These are phyloP conservation scores for Xestia xanthographa DNA, from an alignment of 2,888 invertebrate genomes.

Conservation along the genomic window DNA sequence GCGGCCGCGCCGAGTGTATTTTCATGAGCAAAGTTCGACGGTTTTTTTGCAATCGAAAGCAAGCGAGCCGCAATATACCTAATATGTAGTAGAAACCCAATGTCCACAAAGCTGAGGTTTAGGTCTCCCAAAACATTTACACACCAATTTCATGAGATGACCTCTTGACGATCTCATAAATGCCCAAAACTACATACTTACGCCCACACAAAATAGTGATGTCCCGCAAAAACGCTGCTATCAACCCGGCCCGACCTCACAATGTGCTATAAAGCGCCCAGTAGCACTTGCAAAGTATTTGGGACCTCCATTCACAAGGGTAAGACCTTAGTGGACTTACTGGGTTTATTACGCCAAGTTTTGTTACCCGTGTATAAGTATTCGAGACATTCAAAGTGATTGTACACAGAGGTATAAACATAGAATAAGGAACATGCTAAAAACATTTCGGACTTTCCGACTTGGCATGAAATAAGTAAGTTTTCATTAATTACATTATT, in stretches of 20 bases:
- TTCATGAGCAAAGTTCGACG: too few species aligned
- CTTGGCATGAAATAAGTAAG: background rate
- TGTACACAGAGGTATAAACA: background rate
- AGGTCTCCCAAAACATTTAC: background rate
- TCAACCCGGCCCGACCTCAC: constrained; percentile 15
- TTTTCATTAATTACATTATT: too few species aligned
- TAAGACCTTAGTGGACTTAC: constrained; percentile 40
- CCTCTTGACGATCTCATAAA: constrained; percentile 1
- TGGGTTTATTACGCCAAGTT: constrained; percentile 56
- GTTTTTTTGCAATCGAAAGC: too few species aligned
- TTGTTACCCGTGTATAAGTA: constrained; percentile 44
- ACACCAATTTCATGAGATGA: constrained; percentile 4
- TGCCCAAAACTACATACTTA: constrained; percentile 3
- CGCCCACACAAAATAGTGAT: constrained; percentile 21
- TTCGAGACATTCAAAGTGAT: constrained; percentile 33
- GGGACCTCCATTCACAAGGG: constrained; percentile 53
- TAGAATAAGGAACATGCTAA: background rate
- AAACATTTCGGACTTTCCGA: background rate
- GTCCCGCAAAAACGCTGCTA: constrained; percentile 44
- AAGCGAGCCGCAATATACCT: too few species aligned
- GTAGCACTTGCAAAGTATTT: constrained; percentile 56
- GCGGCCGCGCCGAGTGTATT: too few species aligned
- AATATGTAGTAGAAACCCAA: too few species aligned
- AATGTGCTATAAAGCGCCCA: constrained; percentile 41
- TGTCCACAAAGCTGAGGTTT: background rate